phyloP scores from a whole-genome alignment of 2,797 vertebrate species.

The Pipistrellus pygmaeus region DNA sequence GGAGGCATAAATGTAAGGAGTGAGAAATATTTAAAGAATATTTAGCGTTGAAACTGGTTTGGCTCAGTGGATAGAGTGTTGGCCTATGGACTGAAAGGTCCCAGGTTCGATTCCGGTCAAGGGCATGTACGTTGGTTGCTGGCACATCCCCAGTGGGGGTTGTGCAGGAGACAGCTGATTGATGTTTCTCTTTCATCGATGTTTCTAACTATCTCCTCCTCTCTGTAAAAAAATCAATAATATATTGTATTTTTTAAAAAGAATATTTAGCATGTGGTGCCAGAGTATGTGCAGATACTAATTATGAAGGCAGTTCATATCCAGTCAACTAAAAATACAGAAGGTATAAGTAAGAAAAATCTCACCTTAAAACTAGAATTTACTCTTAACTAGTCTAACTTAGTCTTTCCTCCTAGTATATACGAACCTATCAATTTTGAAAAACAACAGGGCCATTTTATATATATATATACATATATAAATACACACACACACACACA shows the following conservation, averaged over 20 bases:
- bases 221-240: no score
- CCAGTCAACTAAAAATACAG: background rate
- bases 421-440: background rate
- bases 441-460: background rate
- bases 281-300: background rate
- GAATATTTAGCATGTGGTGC: background rate
- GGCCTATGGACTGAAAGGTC: no score
- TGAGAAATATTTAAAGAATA: background rate
- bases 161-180: no score
- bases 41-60: no score
- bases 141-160: no score
- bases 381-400: background rate
- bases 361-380: background rate
- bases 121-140: no score
- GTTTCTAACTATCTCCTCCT: no score
- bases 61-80: no score
- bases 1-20: background rate
- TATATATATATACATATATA: no score
- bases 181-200: no score
- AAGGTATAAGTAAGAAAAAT: conserved; percentile 23
- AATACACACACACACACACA: no score
- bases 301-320: background rate
- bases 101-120: no score
- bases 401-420: background rate
- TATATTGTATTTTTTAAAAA: background rate